Percentiles rank a stretch among this genome's conserved stretches.
phyloP scores from a whole-genome alignment of 2,797 vertebrate species.

The Heliangelus exortis region DNA sequence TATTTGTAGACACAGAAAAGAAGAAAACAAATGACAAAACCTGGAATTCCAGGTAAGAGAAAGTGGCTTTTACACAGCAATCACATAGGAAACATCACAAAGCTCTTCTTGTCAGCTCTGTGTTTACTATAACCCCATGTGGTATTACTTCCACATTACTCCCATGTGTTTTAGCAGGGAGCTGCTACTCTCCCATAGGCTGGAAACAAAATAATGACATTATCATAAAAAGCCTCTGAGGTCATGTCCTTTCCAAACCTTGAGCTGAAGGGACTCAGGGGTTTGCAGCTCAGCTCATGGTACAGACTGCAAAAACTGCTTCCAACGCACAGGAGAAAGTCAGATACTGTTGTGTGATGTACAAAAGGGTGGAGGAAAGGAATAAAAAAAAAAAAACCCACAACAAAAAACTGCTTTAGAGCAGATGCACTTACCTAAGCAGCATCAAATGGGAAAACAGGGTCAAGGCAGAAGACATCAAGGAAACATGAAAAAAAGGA shows the following conservation, averaged over 20 bases:
- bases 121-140: not conserved
- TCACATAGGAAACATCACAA: not conserved
- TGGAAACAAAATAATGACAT: not conserved
- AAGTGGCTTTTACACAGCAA: not conserved
- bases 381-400: not conserved
- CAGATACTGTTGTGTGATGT: not conserved
- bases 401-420: not conserved
- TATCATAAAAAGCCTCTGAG: not conserved
- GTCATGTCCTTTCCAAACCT: not conserved
- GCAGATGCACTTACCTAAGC: conserved; percentile 32
- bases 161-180: rapidly evolving
- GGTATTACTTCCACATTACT: not conserved
- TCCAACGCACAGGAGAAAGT: not conserved
- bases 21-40: not conserved
- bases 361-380: not conserved
- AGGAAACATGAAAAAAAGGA: not conserved
- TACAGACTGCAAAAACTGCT: not conserved
- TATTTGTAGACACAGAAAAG: not conserved
- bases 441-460: not conserved
- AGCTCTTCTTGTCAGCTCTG: not conserved
- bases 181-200: not conserved
- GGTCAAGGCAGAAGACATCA: not conserved
- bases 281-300: not conserved
- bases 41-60: not conserved
- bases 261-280: not conserved